These are phyloP conservation scores for Cebus imitator DNA, from an alignment of 2,113 vertebrate species.

Conservation along the genomic window DNA sequence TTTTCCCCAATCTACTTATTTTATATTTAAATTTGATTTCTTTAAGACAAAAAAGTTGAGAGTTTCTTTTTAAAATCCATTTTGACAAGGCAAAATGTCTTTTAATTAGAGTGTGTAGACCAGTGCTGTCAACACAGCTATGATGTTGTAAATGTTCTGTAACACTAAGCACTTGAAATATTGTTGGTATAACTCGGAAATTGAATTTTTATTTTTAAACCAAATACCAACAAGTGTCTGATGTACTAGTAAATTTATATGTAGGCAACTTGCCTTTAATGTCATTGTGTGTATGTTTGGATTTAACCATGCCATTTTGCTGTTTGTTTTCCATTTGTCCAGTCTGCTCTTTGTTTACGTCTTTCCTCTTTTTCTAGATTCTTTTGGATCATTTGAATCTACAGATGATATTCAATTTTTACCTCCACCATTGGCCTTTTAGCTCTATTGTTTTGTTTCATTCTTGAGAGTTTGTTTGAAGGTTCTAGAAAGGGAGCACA, in stretches of 20 bases:
- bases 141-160: neutral
- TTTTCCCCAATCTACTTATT: neutral
- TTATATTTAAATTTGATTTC: neutral
- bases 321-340: neutral
- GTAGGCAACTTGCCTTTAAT: neutral
- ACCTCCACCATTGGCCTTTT: neutral
- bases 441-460: neutral
- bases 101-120: neutral
- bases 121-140: neutral
- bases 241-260: neutral
- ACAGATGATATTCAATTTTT: neutral
- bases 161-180: neutral
- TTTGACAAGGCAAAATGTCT: neutral
- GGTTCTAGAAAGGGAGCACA: too few species aligned
- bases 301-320: neutral
- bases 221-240: too few species aligned
- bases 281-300: neutral
- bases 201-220: neutral
- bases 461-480: neutral
- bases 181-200: fast-evolving
- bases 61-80: neutral
- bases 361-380: neutral
- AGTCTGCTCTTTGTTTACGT: neutral
- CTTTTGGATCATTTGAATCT: neutral
- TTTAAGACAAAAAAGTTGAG: neutral